Evolutionary conservation across 92 coral and sea anemone species (phyloP).

Genomic region (Heteractis magnifica): DNA sequence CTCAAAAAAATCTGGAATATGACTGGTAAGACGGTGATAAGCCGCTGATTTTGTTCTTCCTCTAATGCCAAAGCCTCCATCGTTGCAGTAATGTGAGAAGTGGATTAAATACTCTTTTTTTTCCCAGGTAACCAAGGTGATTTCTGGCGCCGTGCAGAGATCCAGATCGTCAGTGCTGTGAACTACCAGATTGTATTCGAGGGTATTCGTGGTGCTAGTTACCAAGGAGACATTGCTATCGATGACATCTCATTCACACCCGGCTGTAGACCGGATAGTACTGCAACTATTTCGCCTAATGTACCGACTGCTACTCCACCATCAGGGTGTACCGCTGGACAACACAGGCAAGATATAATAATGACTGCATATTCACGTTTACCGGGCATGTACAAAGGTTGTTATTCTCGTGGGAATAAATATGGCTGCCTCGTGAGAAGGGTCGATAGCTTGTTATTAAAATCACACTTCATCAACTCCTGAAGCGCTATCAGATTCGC

Average conservation of each 20-base stretch:
- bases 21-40: conserved; percentile 53
- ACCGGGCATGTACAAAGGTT: too few relatives aligned
- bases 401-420: too few relatives aligned
- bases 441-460: too few relatives aligned
- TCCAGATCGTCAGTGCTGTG: conserved; percentile 50
- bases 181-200: conserved; percentile 93
- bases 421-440: too few relatives aligned
- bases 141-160: conserved; percentile 85
- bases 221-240: conserved; percentile 91
- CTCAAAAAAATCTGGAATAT: conserved; percentile 59
- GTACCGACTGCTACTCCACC: conserved; percentile 81
- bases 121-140: conserved; percentile 87
- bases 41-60: too few relatives aligned
- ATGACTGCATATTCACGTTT: too few relatives aligned
- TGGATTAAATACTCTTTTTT: background rate
- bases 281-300: conserved; percentile 76
- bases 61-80: background rate
- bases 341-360: conserved; percentile 54
- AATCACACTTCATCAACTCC: too few relatives aligned
- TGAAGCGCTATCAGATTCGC: too few relatives aligned
- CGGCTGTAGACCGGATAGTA: conserved; percentile 81
- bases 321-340: conserved; percentile 69
- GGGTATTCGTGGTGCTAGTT: conserved; percentile 74
- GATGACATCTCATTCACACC: conserved; percentile 98
- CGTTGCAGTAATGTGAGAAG: background rate